Evolutionary conservation across 1,140 invertebrate species (phyloP).

Genomic region (Camponotus pennsylvanicus): DNA sequence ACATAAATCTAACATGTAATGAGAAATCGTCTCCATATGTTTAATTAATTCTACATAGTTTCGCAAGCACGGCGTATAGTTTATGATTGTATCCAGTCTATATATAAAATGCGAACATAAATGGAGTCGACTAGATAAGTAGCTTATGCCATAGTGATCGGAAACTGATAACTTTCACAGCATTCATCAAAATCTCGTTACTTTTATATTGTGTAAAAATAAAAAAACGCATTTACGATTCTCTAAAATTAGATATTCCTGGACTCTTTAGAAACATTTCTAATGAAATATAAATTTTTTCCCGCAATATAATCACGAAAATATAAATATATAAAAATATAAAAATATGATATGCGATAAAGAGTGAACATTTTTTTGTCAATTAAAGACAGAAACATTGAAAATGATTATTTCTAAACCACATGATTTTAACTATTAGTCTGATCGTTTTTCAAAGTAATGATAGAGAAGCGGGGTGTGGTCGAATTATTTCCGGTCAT

Average conservation of each 20-base stretch:
- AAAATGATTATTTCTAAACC: slow-evolving; percentile 27
- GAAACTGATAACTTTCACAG: slow-evolving; percentile 50
- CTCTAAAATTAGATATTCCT: background rate
- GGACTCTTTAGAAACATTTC: background rate
- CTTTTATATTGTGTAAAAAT: background rate
- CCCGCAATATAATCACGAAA: background rate
- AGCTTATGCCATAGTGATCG: slow-evolving; percentile 32
- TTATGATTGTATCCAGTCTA: slow-evolving; percentile 19
- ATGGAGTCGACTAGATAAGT: slow-evolving; percentile 20
- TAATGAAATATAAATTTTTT: background rate
- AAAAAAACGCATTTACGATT: background rate
- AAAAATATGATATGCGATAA: no score
- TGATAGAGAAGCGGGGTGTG: slow-evolving; percentile 21
- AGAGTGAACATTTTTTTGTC: background rate
- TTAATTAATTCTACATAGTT: slow-evolving; percentile 4
- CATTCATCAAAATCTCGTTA: slow-evolving; percentile 47
- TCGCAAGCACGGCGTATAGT: background rate
- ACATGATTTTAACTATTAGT: slow-evolving; percentile 18
- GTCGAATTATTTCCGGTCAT: slow-evolving; percentile 67
- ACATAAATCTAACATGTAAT: slow-evolving; percentile 5
- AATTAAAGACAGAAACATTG: background rate
- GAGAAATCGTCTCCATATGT: background rate
- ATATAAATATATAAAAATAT: no score
- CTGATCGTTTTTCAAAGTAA: slow-evolving; percentile 20
- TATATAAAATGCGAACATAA: slow-evolving; percentile 61